A percentile compares a stretch with the other conserved stretches of the same genome.
Conservation (phyloP, 2,113 vertebrate species). For the Chaetorhynchus papuensis region DNA sequence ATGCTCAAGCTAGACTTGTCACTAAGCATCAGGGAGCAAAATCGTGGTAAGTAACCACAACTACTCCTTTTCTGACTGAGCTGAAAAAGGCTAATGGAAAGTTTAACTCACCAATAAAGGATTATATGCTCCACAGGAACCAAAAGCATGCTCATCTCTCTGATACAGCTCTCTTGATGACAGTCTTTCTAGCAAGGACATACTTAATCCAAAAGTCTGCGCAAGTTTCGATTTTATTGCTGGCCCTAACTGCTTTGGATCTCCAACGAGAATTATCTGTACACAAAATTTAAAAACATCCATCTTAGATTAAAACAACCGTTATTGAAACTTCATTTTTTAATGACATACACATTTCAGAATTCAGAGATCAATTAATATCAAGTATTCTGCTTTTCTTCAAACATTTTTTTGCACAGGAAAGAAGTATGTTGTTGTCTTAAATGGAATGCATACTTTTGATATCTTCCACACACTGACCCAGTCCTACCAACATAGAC, state of each 20-base stretch:
- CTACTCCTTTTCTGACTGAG: not conserved
- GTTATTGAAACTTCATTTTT: not conserved
- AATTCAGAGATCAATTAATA: not conserved
- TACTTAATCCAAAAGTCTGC: conserved; percentile 79
- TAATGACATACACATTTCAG: not conserved
- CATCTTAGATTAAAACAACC: not conserved
- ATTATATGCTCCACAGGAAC: conserved; percentile 81
- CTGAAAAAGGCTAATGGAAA: not conserved
- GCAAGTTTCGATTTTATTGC: conserved; percentile 86
- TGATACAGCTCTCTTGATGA: conserved; percentile 80
- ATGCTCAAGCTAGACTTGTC: not conserved
- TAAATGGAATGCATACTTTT: not conserved
- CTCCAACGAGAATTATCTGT: conserved; percentile 89
- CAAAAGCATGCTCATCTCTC: conserved; percentile 75
- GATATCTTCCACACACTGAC: not conserved
- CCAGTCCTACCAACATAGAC: not conserved
- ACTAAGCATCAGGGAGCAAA: not conserved
- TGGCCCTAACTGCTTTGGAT: conserved; percentile 91
- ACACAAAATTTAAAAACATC: not conserved
- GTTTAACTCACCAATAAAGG: conserved; percentile 83
- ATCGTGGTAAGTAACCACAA: not conserved
- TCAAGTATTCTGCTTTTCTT: not conserved
- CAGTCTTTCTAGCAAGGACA: conserved; percentile 88
- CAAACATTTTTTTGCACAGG: not conserved
- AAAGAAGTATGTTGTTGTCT: not conserved